These are phyloP conservation scores for Onychostruthus taczanowskii DNA, from an alignment of 2,113 vertebrate genomes.

Conservation along the genomic window DNA sequence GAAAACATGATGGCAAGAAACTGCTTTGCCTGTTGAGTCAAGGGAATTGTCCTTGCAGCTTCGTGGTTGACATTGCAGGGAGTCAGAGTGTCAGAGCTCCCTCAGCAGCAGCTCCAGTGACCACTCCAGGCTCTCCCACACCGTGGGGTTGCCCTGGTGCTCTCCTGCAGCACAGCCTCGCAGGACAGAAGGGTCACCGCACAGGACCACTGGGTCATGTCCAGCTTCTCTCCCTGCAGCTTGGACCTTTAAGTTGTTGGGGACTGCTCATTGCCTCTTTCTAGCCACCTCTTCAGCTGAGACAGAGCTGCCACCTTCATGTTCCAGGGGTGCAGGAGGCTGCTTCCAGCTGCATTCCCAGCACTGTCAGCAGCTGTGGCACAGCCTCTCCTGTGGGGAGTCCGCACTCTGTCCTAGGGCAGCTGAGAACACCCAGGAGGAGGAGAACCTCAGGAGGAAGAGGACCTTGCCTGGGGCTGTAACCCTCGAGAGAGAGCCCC, in stretches of 20 bases:
- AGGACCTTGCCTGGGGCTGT: not conserved
- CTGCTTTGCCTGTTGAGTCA: not conserved
- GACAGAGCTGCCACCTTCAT: not conserved
- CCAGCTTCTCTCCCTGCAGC: not conserved
- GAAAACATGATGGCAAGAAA: rapidly evolving
- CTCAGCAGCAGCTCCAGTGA: not conserved
- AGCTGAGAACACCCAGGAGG: not conserved
- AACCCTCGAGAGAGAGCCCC: not conserved
- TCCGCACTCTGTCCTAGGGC: not conserved
- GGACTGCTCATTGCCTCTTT: not conserved
- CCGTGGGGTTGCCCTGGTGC: not conserved
- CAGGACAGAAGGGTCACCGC: not conserved
- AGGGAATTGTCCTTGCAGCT: not conserved
- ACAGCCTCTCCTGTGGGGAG: not conserved
- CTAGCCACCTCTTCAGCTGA: not conserved
- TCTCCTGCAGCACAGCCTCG: not conserved
- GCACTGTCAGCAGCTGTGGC: not conserved
- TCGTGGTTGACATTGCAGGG: rapidly evolving
- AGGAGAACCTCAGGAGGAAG: not conserved
- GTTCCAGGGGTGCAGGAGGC: not conserved
- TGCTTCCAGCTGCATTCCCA: not conserved
- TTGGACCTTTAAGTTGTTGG: not conserved
- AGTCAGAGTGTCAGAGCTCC: not conserved
- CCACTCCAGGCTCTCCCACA: not conserved
- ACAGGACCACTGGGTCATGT: not conserved